These are phyloP conservation scores for Nanorana parkeri DNA, from an alignment of 2,113 vertebrate genomes.

Conservation along the genomic window DNA sequence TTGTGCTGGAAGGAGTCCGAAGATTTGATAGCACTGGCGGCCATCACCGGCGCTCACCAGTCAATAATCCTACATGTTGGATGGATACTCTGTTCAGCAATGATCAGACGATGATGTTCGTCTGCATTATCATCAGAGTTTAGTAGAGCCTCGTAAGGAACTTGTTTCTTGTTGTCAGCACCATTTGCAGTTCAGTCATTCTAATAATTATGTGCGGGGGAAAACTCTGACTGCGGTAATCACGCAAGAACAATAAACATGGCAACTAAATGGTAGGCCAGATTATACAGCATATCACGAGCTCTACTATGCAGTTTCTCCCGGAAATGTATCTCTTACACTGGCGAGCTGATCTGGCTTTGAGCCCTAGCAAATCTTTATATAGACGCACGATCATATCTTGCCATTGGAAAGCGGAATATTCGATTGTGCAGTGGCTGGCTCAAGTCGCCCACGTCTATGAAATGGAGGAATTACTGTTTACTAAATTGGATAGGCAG, in stretches of 20 bases:
- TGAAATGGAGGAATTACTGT: too few species aligned
- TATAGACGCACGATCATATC: too few species aligned
- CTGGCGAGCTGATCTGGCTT: too few species aligned
- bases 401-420: too few species aligned
- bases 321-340: too few species aligned
- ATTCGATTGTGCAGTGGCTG: too few species aligned
- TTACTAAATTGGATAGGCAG: too few species aligned
- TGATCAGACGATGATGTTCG: neutral
- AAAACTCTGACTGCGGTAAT: neutral
- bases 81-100: neutral
- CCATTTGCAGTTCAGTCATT: neutral
- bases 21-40: neutral
- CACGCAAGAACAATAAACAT: neutral
- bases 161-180: neutral
- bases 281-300: too few species aligned
- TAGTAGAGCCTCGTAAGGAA: neutral
- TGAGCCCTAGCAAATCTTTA: too few species aligned
- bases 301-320: too few species aligned
- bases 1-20: too few species aligned
- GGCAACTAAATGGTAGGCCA: neutral
- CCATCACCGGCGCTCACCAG: neutral
- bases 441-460: too few species aligned
- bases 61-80: neutral
- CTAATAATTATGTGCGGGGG: neutral
- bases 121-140: neutral